Evolutionary conservation across 2,888 invertebrate species (phyloP), one percentile per base, ranked within the genome.

Genomic region (Cephus pygmeus): DNA sequence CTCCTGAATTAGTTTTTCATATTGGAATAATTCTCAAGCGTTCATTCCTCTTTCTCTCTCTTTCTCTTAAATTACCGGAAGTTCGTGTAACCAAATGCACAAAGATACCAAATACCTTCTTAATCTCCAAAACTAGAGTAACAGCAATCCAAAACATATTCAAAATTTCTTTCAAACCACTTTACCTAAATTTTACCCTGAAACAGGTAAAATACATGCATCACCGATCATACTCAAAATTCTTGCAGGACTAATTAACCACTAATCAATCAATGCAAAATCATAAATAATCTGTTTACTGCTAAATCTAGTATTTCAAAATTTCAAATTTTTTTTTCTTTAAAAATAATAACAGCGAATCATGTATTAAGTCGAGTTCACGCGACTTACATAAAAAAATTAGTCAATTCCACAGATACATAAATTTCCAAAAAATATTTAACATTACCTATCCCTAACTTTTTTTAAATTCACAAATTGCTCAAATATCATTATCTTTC

Each of bases 1-100:
- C 85, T 86, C 87, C 87, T 88, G 87, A 89, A 90, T 89, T 90
- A 91, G 90, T 91, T 91, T 56, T 56, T 90, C 87, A 89, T 89
- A 91, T 91, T 86, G 88, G 90, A 90, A 91, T 90, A 90, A 91
- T 91, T 91, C 89, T 85, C 88, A 85, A 76, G 73, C 73, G 36
- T 56, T 56, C 56, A 56, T 23, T 56, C 56, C 56, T 56, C 23
- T 56, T 23, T 40, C 12, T 36, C 36, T 36, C 12, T 12, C 36
- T 36, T 36, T 36, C 40, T 40, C 69, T 74, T 36, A 77, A 69
- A 77, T 77, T 77, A 77, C 77, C 36, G 30, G 36, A 34, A 74
- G 34, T 34, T 75, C 15, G 30, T 68, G 34, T 34, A 34, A 34
- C 33, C 74, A 11, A 56, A 74, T 36, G 74, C 2, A 30, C 74